Evolutionary conservation across 2,113 vertebrate genomes (phyloP).

Genomic region (Alosa alosa): DNA sequence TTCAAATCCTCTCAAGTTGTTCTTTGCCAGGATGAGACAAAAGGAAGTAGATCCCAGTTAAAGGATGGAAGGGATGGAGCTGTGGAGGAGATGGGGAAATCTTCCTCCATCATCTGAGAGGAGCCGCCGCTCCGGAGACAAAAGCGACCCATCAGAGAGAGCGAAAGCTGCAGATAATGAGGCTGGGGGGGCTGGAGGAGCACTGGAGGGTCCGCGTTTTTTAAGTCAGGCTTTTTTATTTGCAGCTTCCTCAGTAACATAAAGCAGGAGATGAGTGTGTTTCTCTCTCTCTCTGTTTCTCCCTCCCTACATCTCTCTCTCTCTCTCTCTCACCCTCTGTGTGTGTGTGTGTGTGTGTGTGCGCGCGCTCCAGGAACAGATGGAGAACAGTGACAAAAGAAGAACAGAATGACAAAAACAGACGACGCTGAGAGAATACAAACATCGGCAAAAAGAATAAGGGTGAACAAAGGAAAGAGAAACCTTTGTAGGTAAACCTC

Average conservation of each 20-base stretch:
- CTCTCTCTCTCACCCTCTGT: neutral
- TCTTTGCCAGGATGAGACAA: neutral
- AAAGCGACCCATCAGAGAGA: neutral
- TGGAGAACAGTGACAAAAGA: slow-evolving; percentile 28
- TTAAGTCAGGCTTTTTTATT: neutral
- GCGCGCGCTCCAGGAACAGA: slow-evolving; percentile 23
- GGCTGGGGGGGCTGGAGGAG: neutral
- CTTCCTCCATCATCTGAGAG: neutral
- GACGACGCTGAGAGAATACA: neutral
- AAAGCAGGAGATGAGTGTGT: neutral
- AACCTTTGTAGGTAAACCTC: neutral
- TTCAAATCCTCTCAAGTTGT: neutral
- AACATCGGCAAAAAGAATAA: neutral
- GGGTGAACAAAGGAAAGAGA: neutral
- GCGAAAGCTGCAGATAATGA: neutral
- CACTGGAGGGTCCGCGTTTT: neutral
- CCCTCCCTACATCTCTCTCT: neutral
- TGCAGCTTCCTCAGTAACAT: neutral
- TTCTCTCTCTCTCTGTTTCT: neutral
- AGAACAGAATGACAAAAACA: slow-evolving; percentile 4
- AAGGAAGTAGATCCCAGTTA: neutral
- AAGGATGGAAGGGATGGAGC: neutral
- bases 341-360: slow-evolving; percentile 12
- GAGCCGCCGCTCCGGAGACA: neutral
- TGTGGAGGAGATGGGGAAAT: neutral